Evolutionary conservation across 2,113 vertebrate species (phyloP), one percentile per base, ranked within the genome.

Genomic region (Prinia subflava): DNA sequence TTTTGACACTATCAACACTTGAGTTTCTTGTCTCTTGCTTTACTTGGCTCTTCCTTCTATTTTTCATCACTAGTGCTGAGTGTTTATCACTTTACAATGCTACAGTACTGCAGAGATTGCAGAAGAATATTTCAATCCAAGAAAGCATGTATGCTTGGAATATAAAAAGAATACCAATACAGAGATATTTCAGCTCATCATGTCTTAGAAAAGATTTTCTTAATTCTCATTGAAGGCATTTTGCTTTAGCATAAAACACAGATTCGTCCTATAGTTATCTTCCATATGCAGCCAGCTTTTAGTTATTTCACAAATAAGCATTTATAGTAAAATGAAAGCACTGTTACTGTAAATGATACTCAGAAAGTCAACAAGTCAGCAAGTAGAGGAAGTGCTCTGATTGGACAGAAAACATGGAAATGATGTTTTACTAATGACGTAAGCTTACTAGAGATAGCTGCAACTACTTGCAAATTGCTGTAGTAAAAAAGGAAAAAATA

Each of bases 401-500:
- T 35, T 94, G 89, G 88, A 78, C 91, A 93, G 87, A 70, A 95
- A 95, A 90, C 50, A 53, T 64, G 79, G 70, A 96, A 96, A 87
- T 0, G 1, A 73, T 73, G 41, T 85, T 96, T 96, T 74, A 68
- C 46, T 87, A 92, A 89, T 55, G 87, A 97, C 37, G 73, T 75
- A 92, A 92, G 75, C 53, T 52, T 89, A 50, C 41, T 85, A 89
- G 87, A 95, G 95, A 96, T 80, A 89, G 80, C 35, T 86, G 41
- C 52, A 93, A 78, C 82, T 59, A 75, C 79, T 94, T 94, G 49
- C 49, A 94, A 91, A 94, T 71, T 47, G 50, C 47, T 68, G 49
- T 73, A 81, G 18, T 50, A 55, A 65, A 80, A 93, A 93, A 84
- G 63, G 50, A 44, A 37, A 8, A 4, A 9, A 41, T 50, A 89